These are phyloP conservation scores for Ramphastos sulfuratus DNA, from an alignment of 2,113 vertebrate species.

Conservation along the genomic window DNA sequence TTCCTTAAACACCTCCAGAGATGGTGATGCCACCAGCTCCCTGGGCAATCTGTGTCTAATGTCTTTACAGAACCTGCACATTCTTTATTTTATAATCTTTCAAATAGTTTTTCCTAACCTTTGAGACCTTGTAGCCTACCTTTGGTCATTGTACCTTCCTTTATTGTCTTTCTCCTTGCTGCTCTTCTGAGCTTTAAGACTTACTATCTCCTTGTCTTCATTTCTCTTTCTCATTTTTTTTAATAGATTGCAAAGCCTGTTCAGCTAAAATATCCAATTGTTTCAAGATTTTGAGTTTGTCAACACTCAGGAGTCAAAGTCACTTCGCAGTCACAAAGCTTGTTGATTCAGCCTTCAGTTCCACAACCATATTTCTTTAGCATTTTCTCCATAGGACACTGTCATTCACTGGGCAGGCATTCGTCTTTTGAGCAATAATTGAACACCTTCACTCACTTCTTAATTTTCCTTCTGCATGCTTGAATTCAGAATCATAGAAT, in stretches of 20 bases:
- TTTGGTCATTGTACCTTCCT: not conserved
- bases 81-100: not conserved
- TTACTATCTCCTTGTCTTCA: not conserved
- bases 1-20: no score
- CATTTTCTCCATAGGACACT: not conserved
- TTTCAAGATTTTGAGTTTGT: not conserved
- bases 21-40: no score
- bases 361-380: not conserved
- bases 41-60: not conserved
- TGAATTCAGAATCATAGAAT: not conserved
- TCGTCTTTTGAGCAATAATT: not conserved
- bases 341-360: not conserved
- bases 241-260: not conserved
- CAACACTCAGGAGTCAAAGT: not conserved
- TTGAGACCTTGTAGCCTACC: not conserved
- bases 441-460: fast-evolving
- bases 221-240: not conserved
- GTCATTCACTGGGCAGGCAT: not conserved
- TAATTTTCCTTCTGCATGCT: not conserved
- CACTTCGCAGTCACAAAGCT: fast-evolving
- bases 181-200: not conserved
- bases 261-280: not conserved
- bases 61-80: not conserved
- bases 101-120: not conserved
- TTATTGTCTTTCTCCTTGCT: not conserved